Evolutionary conservation across 2,888 invertebrate genomes (phyloP), one percentile per base, ranked within the genome.

Genomic region (Rhorus exstirpatorius): DNA sequence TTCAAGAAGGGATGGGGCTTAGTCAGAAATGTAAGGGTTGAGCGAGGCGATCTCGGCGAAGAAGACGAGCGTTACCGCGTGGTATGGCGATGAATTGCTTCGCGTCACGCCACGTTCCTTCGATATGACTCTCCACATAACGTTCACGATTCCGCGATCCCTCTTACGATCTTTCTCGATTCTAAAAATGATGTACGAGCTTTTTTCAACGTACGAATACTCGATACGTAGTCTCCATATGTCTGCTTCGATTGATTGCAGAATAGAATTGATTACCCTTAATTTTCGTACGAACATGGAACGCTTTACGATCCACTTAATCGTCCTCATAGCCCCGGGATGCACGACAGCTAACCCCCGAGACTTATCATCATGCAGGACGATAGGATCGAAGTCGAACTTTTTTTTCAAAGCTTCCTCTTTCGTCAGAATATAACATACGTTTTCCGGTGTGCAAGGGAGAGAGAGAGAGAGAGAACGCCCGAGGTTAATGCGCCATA

Each of bases 21-120:
- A 81, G 74, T 46, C 81, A 84, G 84, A 82, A 72, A 78, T 78
- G 70, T 87, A 88, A 87, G 88, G 86, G 86, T 85, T 86, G 63
- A 71, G n/a, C 58, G 83, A 55, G 76, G 78, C 81, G 83, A 86
- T 55, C 58, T 19, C 67, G 75, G 67, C 58, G 49, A 68, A 83
- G 82, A 79, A 83, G 79, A 80, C 65, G 58, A 79, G 63, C 74
- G n/a, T n/a, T 79, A 58, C 19, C 49, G 17, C 63, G 44, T 58
- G 44, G 65, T 67, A n/a, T 46, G 49, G 3, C 49, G 77, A 77
- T 70, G 77, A 91, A 91, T 89, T 89, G 90, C 85, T 86, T 75
- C 82, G 81, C 86, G 89, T 89, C 91, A 92, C 91, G 92, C 91
- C 85, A 91, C 83, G 81, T 81, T 79, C 83, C 84, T 81, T 81